phyloP scores from a whole-genome alignment of 53 echinoderm and acorn worm species.

The Echinometra lucunter region DNA sequence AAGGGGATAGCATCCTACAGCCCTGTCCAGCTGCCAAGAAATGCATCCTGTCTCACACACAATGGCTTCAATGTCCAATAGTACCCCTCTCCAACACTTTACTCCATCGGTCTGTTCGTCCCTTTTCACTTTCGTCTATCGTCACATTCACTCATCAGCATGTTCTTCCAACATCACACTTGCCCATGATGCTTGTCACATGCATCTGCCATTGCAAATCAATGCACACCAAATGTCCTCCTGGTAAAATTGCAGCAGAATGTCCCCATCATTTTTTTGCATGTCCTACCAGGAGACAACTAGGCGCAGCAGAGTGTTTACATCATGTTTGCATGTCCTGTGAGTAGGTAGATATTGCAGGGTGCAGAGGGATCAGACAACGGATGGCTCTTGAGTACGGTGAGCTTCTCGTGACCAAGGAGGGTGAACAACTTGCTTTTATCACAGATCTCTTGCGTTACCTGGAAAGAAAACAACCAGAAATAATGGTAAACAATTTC shows the following conservation, averaged over 20 bases:
- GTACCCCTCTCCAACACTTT: background rate
- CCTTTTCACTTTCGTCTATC: background rate
- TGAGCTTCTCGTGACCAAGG: conserved; percentile 92
- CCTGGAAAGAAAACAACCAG: conserved; percentile 73
- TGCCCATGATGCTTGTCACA: background rate
- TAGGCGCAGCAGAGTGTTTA: conserved; percentile 14
- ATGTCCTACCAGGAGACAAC: too few species aligned
- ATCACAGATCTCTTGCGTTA: conserved; percentile 99
- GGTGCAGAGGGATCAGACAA: conserved; percentile 81
- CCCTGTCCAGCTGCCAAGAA: background rate
- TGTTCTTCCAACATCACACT: too few species aligned
- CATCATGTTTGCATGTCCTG: conserved; percentile 96
- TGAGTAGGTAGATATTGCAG: conserved; percentile 94
- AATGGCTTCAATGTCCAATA: conserved; percentile 1
- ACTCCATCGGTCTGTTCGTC: background rate
- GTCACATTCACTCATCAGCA: too few species aligned
- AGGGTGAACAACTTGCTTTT: conserved; percentile 92
- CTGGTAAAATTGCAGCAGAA: too few species aligned
- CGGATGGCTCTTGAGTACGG: conserved; percentile 94
- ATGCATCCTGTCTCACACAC: conserved; percentile 27
- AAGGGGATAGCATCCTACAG: background rate
- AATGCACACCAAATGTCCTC: background rate
- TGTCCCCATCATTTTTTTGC: too few species aligned
- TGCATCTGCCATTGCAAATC: background rate
- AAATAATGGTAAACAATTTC: conserved; percentile 4